Conservation (phyloP, 2,797 vertebrate genomes). For the Monodelphis domestica region DNA sequence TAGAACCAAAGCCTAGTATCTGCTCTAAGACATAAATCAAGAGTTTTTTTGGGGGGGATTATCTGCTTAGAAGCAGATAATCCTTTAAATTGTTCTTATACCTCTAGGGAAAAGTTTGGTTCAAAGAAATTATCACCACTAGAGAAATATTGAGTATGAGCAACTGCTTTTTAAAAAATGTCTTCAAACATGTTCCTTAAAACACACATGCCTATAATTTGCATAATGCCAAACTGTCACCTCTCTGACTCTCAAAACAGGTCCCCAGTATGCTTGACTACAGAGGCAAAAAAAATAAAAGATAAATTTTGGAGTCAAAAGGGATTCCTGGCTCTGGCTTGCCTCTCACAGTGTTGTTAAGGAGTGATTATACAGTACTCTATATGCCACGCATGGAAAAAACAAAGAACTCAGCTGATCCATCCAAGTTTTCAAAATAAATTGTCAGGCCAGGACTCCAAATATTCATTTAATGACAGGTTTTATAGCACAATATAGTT, state of each 20-base stretch:
- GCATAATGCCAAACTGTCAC: slow-evolving; percentile 5
- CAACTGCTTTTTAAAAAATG: slow-evolving; percentile 9
- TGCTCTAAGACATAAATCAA: no score
- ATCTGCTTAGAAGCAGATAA: not conserved
- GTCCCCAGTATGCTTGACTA: not conserved
- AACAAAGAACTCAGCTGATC: not conserved
- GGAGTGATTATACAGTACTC: fast-evolving
- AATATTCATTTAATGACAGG: not conserved
- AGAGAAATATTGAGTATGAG: not conserved
- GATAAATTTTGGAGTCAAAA: not conserved
- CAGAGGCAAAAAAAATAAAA: not conserved
- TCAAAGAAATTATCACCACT: not conserved
- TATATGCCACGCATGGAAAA: not conserved
- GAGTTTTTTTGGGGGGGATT: no score
- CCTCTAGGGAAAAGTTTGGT: not conserved
- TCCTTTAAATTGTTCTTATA: not conserved
- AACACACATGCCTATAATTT: not conserved
- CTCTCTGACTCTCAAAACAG: not conserved
- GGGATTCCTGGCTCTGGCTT: not conserved
- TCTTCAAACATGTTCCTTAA: not conserved
- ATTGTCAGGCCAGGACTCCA: not conserved
- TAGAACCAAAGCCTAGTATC: no score
- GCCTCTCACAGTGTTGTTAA: not conserved
- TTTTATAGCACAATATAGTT: slow-evolving; percentile 4
- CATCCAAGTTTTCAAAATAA: not conserved